A percentile compares a stretch with the other conserved stretches of the same genome.
Conservation (phyloP, 64 coral and sea anemone genomes). For the Astreopora myriophthalma region DNA sequence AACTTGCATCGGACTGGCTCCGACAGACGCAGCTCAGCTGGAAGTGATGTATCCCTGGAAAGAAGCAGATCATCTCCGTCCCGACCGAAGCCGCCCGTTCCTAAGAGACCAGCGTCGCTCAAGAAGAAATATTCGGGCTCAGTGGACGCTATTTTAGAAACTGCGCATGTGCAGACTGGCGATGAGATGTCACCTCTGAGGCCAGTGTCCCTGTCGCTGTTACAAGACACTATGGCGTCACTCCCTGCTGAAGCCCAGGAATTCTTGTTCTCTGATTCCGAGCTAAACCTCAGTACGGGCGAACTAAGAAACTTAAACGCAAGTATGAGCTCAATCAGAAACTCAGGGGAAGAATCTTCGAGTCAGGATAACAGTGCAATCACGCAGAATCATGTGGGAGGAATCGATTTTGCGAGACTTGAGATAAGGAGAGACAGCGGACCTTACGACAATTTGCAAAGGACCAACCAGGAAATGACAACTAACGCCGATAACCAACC, state of each 20-base stretch:
- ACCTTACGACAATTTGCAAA: background rate
- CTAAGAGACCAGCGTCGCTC: conserved; percentile 5
- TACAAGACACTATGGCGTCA: conserved; percentile 53
- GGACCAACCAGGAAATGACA: background rate
- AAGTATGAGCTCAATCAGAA: background rate
- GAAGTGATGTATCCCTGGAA: background rate
- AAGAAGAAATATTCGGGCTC: background rate
- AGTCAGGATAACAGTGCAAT: background rate
- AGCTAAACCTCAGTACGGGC: background rate
- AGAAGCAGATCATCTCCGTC: conserved; percentile 14
- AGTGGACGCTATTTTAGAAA: background rate
- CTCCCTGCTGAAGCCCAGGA: conserved; percentile 39
- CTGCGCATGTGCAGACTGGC: background rate
- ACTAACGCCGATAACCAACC: background rate
- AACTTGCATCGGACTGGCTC: background rate
- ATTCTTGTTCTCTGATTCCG: conserved; percentile 31
- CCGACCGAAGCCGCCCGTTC: conserved; percentile 6
- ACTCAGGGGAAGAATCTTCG: background rate
- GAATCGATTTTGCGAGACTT: background rate
- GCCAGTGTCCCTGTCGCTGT: conserved; percentile 50
- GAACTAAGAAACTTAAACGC: background rate
- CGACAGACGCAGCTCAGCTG: background rate
- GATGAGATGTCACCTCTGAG: conserved; percentile 42
- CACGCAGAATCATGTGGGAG: background rate
- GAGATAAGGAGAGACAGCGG: conserved; percentile 20